Evolutionary conservation across 2,888 invertebrate genomes (phyloP).

Genomic region (Platycheirus rosarum): DNA sequence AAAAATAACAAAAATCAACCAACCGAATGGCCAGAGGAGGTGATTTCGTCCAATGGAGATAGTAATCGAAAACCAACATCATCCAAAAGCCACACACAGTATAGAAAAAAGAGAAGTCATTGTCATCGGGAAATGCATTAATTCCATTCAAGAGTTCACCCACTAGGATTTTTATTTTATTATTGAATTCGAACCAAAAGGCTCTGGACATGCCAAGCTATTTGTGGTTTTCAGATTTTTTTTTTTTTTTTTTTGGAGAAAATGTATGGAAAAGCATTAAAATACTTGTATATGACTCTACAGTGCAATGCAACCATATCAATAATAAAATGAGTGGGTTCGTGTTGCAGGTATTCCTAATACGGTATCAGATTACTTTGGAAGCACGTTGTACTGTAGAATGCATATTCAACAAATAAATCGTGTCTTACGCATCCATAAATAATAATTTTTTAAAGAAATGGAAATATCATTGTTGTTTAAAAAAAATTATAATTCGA

Average conservation of each 20-base stretch:
- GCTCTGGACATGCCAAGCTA: not conserved
- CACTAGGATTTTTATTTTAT: constrained; percentile 10
- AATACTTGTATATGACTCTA: no score
- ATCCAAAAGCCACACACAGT: constrained; percentile 8
- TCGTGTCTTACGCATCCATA: not conserved
- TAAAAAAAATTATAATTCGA: no score
- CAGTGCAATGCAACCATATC: not conserved
- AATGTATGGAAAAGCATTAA: no score
- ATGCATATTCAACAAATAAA: constrained; percentile 26
- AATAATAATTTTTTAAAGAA: not conserved
- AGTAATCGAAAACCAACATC: constrained; percentile 14
- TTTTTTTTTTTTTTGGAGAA: no score
- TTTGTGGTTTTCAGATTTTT: not conserved
- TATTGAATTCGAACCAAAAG: constrained; percentile 26
- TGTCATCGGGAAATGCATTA: constrained; percentile 48
- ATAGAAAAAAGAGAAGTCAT: constrained; percentile 37
- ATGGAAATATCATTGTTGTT: no score
- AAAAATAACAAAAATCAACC: not conserved
- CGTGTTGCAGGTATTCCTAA: not conserved
- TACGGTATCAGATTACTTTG: constrained; percentile 14
- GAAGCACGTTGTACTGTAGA: not conserved
- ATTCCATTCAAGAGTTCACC: constrained; percentile 22
- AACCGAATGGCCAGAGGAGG: constrained; percentile 43
- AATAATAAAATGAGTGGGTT: constrained; percentile 22
- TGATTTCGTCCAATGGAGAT: constrained; percentile 40